A percentile compares a stretch with the other conserved stretches of the same genome.
Evolutionary conservation across 2,888 invertebrate genomes (phyloP).

Genomic region (Drosophila diplacantha): DNA sequence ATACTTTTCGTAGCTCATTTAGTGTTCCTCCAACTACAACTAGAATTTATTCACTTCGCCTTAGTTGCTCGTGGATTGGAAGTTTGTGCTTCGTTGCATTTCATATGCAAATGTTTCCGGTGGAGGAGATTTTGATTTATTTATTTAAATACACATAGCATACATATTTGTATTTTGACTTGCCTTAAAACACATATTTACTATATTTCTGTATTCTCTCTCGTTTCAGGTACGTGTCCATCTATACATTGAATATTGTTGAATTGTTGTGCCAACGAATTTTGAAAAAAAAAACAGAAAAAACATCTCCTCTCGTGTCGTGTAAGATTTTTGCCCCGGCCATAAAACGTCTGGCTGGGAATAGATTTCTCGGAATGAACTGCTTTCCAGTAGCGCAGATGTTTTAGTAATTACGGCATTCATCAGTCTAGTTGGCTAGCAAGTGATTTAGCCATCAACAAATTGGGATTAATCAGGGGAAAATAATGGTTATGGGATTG

Average conservation of each 20-base stretch:
- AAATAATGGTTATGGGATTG: slow-evolving; percentile 16
- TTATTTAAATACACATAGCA: slow-evolving; percentile 21
- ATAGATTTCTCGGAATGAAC: slow-evolving; percentile 29
- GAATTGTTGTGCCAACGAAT: slow-evolving; percentile 14
- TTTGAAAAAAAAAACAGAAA: slow-evolving; percentile 8
- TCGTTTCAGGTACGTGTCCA: slow-evolving; percentile 61
- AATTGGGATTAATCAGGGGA: slow-evolving; percentile 24
- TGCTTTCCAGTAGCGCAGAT: slow-evolving; percentile 20
- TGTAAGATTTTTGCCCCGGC: slow-evolving; percentile 35
- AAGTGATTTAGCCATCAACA: slow-evolving; percentile 32
- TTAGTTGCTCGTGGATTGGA: slow-evolving; percentile 3
- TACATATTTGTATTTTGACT: neutral
- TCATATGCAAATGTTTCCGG: slow-evolving; percentile 26
- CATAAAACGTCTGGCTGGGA: slow-evolving; percentile 29
- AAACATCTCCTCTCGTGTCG: slow-evolving; percentile 21
- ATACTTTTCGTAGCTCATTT: slow-evolving; percentile 28
- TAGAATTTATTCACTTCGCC: slow-evolving; percentile 26
- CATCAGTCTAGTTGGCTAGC: slow-evolving; percentile 33
- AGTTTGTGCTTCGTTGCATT: slow-evolving; percentile 20
- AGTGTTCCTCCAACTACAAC: slow-evolving; percentile 14
- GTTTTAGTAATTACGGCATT: slow-evolving; percentile 43
- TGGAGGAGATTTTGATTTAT: slow-evolving; percentile 26
- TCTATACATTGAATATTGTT: slow-evolving; percentile 41
- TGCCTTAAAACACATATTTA: slow-evolving; percentile 11
- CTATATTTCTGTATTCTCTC: slow-evolving; percentile 3